Base-by-base conservation (phyloP, 2,888 invertebrate genomes). In the Cephonodes hylas region DNA sequence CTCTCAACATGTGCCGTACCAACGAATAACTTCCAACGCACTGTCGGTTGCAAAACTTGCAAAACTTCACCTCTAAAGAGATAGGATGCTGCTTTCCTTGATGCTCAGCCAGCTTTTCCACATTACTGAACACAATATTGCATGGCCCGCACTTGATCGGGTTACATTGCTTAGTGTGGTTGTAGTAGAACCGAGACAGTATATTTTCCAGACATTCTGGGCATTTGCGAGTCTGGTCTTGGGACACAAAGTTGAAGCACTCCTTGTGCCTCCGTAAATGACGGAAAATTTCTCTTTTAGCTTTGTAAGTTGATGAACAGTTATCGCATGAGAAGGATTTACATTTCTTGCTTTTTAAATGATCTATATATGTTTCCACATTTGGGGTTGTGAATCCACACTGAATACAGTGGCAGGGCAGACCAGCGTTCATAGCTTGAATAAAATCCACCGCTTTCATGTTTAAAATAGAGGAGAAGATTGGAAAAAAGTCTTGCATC, bases 41-140 rank as follows among this genome's bases (percentile, higher is more conserved):
- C 1, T 86, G 84, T 61, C 77, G 81, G 0, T 70, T 67, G 42
- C 91, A 91, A 48, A 79, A 88, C 13, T 74, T 79, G 53, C 91
- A 91, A 0, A 64, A 60, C 18, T 72, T 65, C 0, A 89, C 59
- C 1, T 75, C 73, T 0, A 88, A 67, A 0, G 79, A 74, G 0
- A 72, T 42, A 0, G 83, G 80, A 61, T 91, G 91, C 0, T 66
- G 65, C 1, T 63, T 63, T 0, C 72, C 65, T 44, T 84, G 85
- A 59, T 91, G 91, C 2, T 70, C 66, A 0, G 86, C 75, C 45
- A 87, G 64, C 0, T 80, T 76, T 0, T 78, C 67, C 10, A 89
- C 70, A 0, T 75, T 64, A 1, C 69, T n/a, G 60, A 84, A 89
- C 0, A 62, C n/a, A 0, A 71, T 46, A 2, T 80, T 13, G n/a